These are phyloP conservation scores for Tychaedon coryphoeus DNA, from an alignment of 2,113 vertebrate genomes.

Conservation along the genomic window DNA sequence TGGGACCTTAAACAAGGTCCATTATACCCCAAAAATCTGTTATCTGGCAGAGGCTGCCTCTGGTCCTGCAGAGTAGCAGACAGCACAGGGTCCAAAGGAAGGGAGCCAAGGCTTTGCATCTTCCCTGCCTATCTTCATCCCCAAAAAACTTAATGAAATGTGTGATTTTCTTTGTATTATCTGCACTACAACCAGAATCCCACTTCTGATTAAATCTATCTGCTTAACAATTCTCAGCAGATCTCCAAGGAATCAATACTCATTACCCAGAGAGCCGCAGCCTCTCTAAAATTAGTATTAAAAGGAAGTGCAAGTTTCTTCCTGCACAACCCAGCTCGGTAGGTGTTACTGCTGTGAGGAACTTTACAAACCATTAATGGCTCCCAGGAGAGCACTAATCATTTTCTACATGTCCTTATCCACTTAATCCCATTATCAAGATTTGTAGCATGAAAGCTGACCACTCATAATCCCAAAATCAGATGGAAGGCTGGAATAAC, in stretches of 20 bases:
- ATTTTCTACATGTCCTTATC: slow-evolving; percentile 10
- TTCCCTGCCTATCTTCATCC: neutral
- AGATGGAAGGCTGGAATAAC: neutral
- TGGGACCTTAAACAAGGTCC: neutral
- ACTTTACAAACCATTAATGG: neutral
- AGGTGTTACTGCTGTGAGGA: neutral
- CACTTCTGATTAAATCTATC: neutral
- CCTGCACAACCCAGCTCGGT: neutral
- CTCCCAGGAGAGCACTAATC: slow-evolving; percentile 11
- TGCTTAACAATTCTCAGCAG: neutral
- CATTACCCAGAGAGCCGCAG: neutral
- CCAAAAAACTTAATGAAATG: neutral
- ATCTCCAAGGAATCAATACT: neutral
- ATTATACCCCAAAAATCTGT: neutral
- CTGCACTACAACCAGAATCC: neutral
- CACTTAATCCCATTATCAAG: neutral
- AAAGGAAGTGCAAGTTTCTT: neutral
- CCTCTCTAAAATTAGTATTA: neutral
- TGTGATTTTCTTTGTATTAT: neutral
- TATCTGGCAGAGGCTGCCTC: neutral
- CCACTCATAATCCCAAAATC: neutral
- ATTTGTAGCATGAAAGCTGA: neutral
- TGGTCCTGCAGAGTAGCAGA: neutral
- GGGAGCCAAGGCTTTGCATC: neutral
- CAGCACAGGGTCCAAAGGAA: neutral